phyloP scores from a whole-genome alignment of 2,888 invertebrate genomes.

The Thera obeliscata region DNA sequence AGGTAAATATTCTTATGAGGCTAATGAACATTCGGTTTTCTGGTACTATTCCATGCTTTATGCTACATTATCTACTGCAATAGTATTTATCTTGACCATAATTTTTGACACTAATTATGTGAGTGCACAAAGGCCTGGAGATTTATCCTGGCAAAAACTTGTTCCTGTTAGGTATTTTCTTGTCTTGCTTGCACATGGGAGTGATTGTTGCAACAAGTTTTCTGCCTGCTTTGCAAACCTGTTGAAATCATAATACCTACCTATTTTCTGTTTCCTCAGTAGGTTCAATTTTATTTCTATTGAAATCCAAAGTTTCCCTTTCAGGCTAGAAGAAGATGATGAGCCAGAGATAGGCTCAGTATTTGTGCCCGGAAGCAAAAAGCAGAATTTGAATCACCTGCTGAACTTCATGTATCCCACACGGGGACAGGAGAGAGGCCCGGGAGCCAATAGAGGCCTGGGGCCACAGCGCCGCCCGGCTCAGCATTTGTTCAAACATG shows the following conservation, averaged over 20 bases:
- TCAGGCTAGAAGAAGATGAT: constrained; percentile 82
- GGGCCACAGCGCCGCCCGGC: constrained; percentile 56
- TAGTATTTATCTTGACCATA: too few species aligned
- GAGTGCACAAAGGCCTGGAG: too few species aligned
- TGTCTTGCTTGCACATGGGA: too few species aligned
- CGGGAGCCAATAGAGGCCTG: constrained; percentile 40
- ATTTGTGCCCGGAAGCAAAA: constrained; percentile 93
- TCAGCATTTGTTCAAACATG: constrained; percentile 87
- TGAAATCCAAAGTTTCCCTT: constrained; percentile 23
- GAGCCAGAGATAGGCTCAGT: constrained; percentile 92
- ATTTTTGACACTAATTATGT: too few species aligned
- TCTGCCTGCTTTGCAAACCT: too few species aligned
- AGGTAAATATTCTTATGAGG: constrained; percentile 61
- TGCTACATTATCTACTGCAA: too few species aligned
- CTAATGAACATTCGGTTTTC: background rate
- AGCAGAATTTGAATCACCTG: constrained; percentile 96
- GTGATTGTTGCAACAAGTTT: too few species aligned
- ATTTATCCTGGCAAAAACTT: too few species aligned
- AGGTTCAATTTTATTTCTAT: constrained; percentile 11
- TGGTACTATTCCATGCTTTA: too few species aligned
- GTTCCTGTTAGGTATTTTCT: too few species aligned
- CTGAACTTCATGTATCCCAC: constrained; percentile 95
- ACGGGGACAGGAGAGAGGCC: constrained; percentile 71
- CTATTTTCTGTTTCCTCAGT: background rate
- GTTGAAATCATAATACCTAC: too few species aligned